Percentiles rank a stretch among this genome's conserved stretches.
phyloP scores from a whole-genome alignment of 2,797 vertebrate genomes.

The Bucorvus abyssinicus region DNA sequence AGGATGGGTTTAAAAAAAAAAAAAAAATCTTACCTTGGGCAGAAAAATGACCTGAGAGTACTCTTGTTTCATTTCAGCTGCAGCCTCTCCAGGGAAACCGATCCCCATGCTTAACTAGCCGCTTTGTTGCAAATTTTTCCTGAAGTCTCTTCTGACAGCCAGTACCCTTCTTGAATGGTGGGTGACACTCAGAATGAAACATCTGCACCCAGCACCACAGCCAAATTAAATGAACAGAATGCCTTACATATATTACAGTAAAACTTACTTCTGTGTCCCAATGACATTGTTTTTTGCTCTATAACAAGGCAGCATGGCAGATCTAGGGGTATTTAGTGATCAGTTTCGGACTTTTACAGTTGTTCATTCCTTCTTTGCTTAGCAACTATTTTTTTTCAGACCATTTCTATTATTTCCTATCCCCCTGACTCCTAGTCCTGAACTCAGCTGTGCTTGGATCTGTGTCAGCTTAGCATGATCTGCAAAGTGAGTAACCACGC shows the following conservation, averaged over 20 bases:
- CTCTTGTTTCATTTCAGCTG: background rate
- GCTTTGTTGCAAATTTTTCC: background rate
- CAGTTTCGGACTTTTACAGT: background rate
- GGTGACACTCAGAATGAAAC: background rate
- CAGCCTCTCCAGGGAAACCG: background rate
- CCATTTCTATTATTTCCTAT: background rate
- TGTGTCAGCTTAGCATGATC: background rate
- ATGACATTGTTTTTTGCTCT: accelerated
- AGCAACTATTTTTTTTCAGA: background rate
- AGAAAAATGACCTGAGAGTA: background rate
- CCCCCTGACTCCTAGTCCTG: background rate
- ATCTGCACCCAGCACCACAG: background rate
- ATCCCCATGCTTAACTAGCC: background rate
- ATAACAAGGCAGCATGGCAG: background rate
- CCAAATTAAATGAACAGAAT: background rate
- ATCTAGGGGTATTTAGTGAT: background rate
- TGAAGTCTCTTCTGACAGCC: background rate
- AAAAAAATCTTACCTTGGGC: background rate
- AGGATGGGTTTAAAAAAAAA: background rate
- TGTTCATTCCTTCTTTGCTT: background rate
- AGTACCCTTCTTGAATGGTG: background rate
- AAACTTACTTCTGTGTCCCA: background rate
- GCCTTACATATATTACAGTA: background rate
- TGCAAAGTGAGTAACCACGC: background rate
- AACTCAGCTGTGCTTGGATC: background rate